Conservation (phyloP, 1,140 invertebrate genomes). For the Pseudobourletiella spinata region DNA sequence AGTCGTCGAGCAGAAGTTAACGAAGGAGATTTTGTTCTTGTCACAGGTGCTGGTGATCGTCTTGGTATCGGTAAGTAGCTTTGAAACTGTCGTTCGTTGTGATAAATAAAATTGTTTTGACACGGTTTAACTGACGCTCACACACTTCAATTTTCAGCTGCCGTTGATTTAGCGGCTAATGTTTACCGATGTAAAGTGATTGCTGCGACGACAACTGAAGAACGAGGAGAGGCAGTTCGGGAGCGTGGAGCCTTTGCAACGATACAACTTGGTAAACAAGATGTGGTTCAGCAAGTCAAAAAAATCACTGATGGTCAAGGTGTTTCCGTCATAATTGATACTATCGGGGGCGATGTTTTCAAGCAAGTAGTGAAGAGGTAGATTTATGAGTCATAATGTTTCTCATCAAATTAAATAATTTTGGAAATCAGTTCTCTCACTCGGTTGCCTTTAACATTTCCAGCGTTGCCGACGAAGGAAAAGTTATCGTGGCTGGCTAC, state of each 20-base stretch:
- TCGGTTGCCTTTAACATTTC: too few relatives aligned
- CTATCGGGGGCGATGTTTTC: conserved; percentile 50
- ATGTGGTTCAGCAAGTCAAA: conserved; percentile 46
- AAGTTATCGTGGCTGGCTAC: conserved; percentile 50
- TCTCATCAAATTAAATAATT: too few relatives aligned
- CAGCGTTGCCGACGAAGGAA: conserved; percentile 47
- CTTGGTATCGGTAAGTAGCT: conserved; percentile 13
- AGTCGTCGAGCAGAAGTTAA: conserved; percentile 47
- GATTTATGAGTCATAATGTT: too few relatives aligned
- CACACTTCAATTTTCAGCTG: conserved; percentile 43
- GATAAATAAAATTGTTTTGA: not conserved
- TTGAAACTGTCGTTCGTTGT: too few relatives aligned
- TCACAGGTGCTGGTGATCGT: conserved; percentile 51
- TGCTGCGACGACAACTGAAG: conserved; percentile 49
- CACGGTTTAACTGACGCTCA: too few relatives aligned
- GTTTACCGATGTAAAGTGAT: conserved; percentile 51
- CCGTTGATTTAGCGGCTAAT: conserved; percentile 53
- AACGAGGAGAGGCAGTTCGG: conserved; percentile 47
- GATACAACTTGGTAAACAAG: conserved; percentile 47
- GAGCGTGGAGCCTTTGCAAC: conserved; percentile 53
- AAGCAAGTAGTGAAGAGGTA: conserved; percentile 48
- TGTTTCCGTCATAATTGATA: conserved; percentile 52
- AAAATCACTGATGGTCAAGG: conserved; percentile 48
- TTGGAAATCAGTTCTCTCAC: too few relatives aligned
- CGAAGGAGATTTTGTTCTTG: conserved; percentile 47